These are phyloP conservation scores for Chaetodon auriga DNA, from an alignment of 2,113 vertebrate genomes.

Conservation along the genomic window DNA sequence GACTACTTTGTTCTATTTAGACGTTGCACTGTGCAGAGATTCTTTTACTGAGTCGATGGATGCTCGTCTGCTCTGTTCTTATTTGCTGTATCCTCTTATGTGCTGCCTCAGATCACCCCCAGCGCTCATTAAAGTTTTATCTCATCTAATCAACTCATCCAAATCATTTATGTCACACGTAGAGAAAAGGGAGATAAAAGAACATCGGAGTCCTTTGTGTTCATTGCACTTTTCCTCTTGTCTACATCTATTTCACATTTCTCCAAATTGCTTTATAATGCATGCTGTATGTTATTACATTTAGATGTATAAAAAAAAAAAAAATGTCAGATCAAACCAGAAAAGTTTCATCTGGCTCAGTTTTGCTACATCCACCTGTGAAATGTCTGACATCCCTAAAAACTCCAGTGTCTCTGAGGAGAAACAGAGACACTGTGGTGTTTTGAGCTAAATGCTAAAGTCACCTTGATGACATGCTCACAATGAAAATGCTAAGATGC, in stretches of 20 bases:
- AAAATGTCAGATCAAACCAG: no score
- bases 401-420: no score
- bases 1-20: neutral
- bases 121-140: constrained; percentile 27
- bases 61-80: neutral
- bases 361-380: no score
- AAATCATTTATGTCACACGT: constrained; percentile 22
- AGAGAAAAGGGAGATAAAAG: constrained; percentile 6
- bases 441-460: no score
- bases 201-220: neutral
- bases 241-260: neutral
- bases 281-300: neutral
- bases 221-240: neutral
- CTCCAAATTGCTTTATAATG: neutral
- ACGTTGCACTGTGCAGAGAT: neutral
- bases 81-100: constrained; percentile 27
- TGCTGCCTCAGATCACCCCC: neutral
- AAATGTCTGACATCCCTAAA: no score
- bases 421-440: no score
- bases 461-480: no score
- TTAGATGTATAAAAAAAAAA: no score
- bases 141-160: constrained; percentile 27
- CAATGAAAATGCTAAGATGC: no score
- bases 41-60: constrained; percentile 5
- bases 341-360: no score